Base-by-base conservation (phyloP, 2,797 vertebrate genomes). In the Syndactyla subalaris region DNA sequence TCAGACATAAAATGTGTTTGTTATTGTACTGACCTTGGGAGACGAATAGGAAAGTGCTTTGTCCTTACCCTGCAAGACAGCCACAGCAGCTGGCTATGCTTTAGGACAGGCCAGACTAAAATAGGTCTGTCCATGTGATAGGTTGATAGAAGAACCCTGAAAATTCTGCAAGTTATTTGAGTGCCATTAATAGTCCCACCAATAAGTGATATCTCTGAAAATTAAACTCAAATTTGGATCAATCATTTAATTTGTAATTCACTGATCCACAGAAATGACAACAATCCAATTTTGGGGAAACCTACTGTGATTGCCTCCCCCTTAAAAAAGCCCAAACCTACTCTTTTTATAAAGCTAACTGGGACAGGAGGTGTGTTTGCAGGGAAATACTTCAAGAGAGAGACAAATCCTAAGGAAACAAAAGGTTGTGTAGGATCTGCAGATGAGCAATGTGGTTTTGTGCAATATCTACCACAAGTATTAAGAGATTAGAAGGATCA, bases 11-110 rank as follows among this genome's bases (percentile, higher is more conserved):
- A 94, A 80, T 41, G 85, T 86, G 73, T 80, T 89, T 96, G 89
- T 79, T 94, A 92, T 92, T 93, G 89, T 67, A 82, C 83, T 94
- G 94, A 96, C 96, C 96, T 97, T 96, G 94, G 63, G 74, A 95
- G 74, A 92, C 14, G 32, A 92, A 93, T 23, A 94, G 93, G 67
- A 72, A 88, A 82, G 61, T 0, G 7, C 67, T 95, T 93, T 93
- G 85, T 94, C 91, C 85, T 92, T 82, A 86, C 74, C 59, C 74
- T 61, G 91, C 77, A 79, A 89, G 95, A 87, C 71, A 93, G 67
- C 67, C 85, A 73, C 80, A 82, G 94, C 83, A 96, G 89, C 95
- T 95, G 95, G 88, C 92, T 94, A 46, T 71, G 93, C 89, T 86
- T 85, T 78, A 94, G 92, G 92, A 91, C 85, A 94, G 83, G 71